A percentile compares a stretch with the other conserved stretches of the same genome.
Conservation (phyloP, 2,113 vertebrate species). For the Chlorodrepanis virens region DNA sequence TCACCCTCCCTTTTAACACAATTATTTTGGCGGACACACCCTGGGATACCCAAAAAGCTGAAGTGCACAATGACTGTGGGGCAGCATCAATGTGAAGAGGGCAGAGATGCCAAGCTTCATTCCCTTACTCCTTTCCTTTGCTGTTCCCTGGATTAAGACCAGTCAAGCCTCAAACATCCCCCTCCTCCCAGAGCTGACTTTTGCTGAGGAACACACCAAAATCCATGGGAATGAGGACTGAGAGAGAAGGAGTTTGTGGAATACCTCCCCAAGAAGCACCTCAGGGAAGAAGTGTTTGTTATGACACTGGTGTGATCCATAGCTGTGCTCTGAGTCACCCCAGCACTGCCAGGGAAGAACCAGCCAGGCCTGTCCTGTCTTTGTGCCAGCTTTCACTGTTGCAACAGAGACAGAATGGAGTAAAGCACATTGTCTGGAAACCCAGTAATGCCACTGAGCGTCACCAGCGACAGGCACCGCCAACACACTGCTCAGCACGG, state of each 20-base stretch:
- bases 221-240: neutral
- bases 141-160: rapidly evolving
- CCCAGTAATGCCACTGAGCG: neutral
- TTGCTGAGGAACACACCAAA: neutral
- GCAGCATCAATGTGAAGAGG: neutral
- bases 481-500: rapidly evolving
- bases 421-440: neutral
- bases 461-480: neutral
- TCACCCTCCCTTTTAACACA: neutral
- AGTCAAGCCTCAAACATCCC: neutral
- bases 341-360: neutral
- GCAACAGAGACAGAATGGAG: neutral
- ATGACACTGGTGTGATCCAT: neutral
- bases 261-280: neutral
- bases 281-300: neutral
- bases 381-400: neutral
- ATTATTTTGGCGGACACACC: neutral
- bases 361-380: neutral
- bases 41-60: neutral
- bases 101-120: neutral
- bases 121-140: neutral
- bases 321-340: conserved; percentile 25
- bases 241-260: neutral
- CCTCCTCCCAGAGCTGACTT: neutral
- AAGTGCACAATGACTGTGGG: rapidly evolving